Evolutionary conservation across 35 echinoderm and acorn worm genomes (phyloP).

Genomic region (Heliocidaris erythrogramma): DNA sequence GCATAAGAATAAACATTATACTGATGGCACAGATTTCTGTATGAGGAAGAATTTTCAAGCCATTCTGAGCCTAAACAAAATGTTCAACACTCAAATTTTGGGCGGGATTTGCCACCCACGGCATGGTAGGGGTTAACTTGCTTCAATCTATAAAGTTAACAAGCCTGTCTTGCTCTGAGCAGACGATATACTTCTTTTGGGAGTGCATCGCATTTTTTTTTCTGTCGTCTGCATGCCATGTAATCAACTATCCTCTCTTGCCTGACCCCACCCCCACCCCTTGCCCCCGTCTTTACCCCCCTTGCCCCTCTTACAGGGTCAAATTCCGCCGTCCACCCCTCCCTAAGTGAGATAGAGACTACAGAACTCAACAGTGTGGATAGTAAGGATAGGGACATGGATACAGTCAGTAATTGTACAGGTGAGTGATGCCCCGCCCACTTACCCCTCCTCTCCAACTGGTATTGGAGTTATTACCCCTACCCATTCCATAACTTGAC

Average conservation of each 20-base stretch:
- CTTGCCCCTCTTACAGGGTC: slow-evolving; percentile 35
- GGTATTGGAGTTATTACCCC: neutral
- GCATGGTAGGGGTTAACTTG: too few species aligned
- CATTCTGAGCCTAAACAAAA: too few species aligned
- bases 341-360: slow-evolving; percentile 30
- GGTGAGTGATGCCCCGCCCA: slow-evolving; percentile 17
- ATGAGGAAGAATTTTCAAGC: too few species aligned
- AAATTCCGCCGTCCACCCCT: slow-evolving; percentile 5
- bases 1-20: too few species aligned
- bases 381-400: slow-evolving; percentile 43
- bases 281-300: neutral
- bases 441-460: neutral
- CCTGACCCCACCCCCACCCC: neutral
- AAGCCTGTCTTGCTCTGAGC: neutral
- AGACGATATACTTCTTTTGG: neutral
- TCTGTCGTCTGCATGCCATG: neutral
- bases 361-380: slow-evolving; percentile 33
- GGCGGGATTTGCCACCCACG: too few species aligned
- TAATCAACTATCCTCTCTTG: neutral
- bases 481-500: neutral
- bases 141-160: neutral
- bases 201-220: neutral
- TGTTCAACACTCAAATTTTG: too few species aligned
- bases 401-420: slow-evolving; percentile 63
- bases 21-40: too few species aligned